Percentiles rank a stretch among this genome's conserved stretches.
These are phyloP conservation scores for Todiramphus saurophagus DNA, from an alignment of 2,113 vertebrate species.

Conservation along the genomic window DNA sequence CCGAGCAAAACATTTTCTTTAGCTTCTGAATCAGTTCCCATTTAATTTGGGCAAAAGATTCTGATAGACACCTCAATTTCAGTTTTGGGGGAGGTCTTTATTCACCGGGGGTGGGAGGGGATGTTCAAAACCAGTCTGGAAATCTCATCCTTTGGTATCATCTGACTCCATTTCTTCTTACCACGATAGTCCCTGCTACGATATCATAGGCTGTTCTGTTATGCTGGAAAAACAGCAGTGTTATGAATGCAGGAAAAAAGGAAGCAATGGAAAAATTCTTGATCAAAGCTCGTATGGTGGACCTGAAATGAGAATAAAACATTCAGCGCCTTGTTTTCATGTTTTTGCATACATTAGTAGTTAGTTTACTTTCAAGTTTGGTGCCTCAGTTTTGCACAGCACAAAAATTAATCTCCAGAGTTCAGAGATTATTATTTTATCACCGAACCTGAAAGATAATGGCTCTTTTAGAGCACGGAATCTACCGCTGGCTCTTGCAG, in stretches of 20 bases:
- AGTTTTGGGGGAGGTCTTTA: conserved; percentile 5
- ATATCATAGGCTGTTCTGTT: conserved; percentile 97
- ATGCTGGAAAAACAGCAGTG: conserved; percentile 94
- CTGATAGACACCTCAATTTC: conserved; percentile 43
- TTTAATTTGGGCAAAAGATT: conserved; percentile 51
- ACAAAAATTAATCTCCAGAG: not conserved
- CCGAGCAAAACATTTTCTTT: conserved; percentile 44
- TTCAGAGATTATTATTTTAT: not conserved
- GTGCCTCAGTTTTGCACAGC: not conserved
- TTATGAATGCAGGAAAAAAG: conserved; percentile 95
- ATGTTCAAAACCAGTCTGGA: conserved; percentile 39
- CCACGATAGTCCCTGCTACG: conserved; percentile 94
- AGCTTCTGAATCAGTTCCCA: conserved; percentile 48
- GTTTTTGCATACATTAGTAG: not conserved
- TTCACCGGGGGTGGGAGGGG: not conserved
- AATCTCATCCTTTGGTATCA: conserved; percentile 68
- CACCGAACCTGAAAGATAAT: not conserved
- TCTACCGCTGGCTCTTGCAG: not conserved
- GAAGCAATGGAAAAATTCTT: conserved; percentile 98
- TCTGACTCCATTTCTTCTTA: conserved; percentile 86
- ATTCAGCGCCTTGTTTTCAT: not conserved
- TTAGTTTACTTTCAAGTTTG: not conserved
- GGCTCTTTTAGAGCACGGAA: not conserved
- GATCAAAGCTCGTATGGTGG: conserved; percentile 91
- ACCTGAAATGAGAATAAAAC: conserved; percentile 77